A percentile compares a stretch with the other conserved stretches of the same genome.
phyloP scores from a whole-genome alignment of 1,140 invertebrate genomes.

The Stegodyphus mimosarum region DNA sequence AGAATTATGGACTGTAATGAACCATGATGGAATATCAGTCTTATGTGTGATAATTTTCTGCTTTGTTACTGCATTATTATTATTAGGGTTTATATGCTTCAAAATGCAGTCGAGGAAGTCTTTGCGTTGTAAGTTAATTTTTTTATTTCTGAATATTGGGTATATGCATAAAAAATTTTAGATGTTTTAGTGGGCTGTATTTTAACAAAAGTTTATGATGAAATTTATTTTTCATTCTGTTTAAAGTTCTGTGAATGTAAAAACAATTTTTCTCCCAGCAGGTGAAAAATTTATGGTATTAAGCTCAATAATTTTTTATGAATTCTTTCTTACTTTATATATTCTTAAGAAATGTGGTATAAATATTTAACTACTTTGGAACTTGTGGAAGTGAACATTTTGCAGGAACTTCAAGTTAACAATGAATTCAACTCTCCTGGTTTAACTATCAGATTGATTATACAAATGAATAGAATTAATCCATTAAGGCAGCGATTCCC shows the following conservation, averaged over 20 bases:
- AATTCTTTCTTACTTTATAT: too few relatives aligned
- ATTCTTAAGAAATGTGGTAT: too few relatives aligned
- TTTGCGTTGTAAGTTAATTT: constrained; percentile 57
- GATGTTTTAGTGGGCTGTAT: too few relatives aligned
- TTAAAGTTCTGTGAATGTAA: background rate
- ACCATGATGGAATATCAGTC: constrained; percentile 80
- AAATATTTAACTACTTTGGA: too few relatives aligned
- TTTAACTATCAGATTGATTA: too few relatives aligned
- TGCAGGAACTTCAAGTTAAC: too few relatives aligned
- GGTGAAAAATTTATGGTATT: background rate
- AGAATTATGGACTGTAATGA: constrained; percentile 76
- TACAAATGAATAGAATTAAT: too few relatives aligned
- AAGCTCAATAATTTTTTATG: too few relatives aligned
- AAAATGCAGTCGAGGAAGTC: constrained; percentile 27
- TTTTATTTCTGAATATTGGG: background rate
- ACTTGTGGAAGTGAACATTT: too few relatives aligned
- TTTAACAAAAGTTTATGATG: background rate
- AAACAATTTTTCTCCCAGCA: too few relatives aligned
- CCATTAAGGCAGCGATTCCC: too few relatives aligned
- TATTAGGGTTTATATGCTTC: constrained; percentile 46
- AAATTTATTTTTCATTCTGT: background rate
- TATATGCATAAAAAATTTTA: background rate
- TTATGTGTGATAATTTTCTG: constrained; percentile 82
- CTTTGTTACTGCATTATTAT: constrained; percentile 64
- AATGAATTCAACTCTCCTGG: too few relatives aligned